A percentile compares a stretch with the other conserved stretches of the same genome.
These are phyloP conservation scores for Pseudochromis fuscus DNA, from an alignment of 2,797 vertebrate genomes.

Conservation along the genomic window DNA sequence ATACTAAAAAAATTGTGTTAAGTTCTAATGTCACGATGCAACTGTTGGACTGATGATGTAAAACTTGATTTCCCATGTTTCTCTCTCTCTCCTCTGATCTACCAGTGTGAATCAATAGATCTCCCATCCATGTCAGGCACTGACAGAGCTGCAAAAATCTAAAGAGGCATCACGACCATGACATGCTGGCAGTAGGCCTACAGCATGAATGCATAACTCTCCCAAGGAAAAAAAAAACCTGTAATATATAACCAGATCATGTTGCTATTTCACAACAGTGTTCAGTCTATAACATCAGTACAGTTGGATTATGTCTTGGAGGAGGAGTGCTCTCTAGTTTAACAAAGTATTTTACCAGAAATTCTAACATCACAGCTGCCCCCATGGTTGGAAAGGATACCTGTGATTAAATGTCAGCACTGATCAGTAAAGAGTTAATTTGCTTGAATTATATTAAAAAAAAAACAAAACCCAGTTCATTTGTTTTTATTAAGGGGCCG, in stretches of 20 bases:
- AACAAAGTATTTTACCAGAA: background rate
- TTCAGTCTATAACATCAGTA: too few relatives aligned
- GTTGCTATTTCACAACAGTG: too few relatives aligned
- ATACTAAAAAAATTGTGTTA: too few relatives aligned
- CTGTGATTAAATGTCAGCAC: background rate
- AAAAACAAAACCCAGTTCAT: slow-evolving; percentile 24
- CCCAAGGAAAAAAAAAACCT: too few relatives aligned
- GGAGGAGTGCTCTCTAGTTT: too few relatives aligned
- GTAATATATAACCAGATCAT: too few relatives aligned
- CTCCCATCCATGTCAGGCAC: slow-evolving; percentile 23
- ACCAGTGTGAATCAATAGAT: slow-evolving; percentile 32
- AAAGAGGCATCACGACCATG: slow-evolving; percentile 24
- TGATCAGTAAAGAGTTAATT: slow-evolving; percentile 5
- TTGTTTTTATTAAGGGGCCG: slow-evolving; percentile 32
- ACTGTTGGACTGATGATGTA: slow-evolving; percentile 13
- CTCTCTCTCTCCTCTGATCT: slow-evolving; percentile 27
- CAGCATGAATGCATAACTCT: background rate
- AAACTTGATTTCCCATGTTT: slow-evolving; percentile 20
- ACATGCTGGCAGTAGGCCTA: background rate
- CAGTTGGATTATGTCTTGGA: too few relatives aligned
- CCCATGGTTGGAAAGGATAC: background rate
- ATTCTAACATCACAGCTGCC: background rate
- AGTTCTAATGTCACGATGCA: too few relatives aligned
- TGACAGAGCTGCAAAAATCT: slow-evolving; percentile 11
- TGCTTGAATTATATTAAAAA: slow-evolving; percentile 34